Base-by-base conservation (phyloP, 2,888 invertebrate species). In the Aquatica leii region DNA sequence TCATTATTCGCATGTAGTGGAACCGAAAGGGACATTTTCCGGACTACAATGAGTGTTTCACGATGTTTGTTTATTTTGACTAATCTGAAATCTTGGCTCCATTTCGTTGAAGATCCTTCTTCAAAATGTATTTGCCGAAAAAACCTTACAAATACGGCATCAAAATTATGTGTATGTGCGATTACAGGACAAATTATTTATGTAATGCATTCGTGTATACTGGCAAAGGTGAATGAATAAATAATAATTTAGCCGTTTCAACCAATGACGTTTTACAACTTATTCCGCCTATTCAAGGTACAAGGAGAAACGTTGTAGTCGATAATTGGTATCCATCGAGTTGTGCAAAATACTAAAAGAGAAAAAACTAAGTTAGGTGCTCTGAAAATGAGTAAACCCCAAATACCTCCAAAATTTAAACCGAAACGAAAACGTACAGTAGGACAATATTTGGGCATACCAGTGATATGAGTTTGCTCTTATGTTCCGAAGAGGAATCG, bases 141-240 rank as follows among this genome's bases (percentile, higher is more conserved):
- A n/a, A n/a, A n/a, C n/a, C n/a, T n/a, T n/a, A n/a, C n/a, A 48
- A 48, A 48, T 48, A 21, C 20, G 21, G 18, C 48, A 48, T 48
- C 48, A 48, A 48, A 48, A 21, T 48, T 48, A 48, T 48, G 48
- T 48, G 20, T 12, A 48, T 48, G 15, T 15, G 46, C 31, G 31
- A n/a, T n/a, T n/a, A n/a, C n/a, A n/a, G n/a, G n/a, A n/a, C n/a
- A n/a, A n/a, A n/a, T n/a, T n/a, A n/a, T n/a, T n/a, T n/a, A n/a
- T n/a, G n/a, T n/a, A n/a, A n/a, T n/a, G n/a, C n/a, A n/a, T n/a
- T n/a, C n/a, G n/a, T n/a, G n/a, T n/a, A n/a, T n/a, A n/a, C n/a
- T n/a, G n/a, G n/a, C n/a, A n/a, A n/a, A n/a, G n/a, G n/a, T n/a
- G n/a, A n/a, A n/a, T n/a, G n/a, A n/a, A n/a, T n/a, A n/a, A n/a